Base-by-base conservation (phyloP, 2,888 invertebrate genomes). In the Microdon myrmicae region DNA sequence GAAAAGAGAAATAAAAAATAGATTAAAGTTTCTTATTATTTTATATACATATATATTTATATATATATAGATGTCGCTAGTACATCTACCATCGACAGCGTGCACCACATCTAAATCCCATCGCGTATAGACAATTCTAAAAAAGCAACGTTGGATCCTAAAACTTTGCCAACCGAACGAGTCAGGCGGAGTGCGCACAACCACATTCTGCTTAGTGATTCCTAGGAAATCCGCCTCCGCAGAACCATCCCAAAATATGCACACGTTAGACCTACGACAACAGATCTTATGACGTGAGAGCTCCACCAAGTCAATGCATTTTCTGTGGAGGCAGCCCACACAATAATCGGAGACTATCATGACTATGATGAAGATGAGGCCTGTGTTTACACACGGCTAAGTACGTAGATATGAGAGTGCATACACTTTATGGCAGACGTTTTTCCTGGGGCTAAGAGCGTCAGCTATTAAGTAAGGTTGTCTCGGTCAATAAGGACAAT, bases 231-330 rank as follows among this genome's bases (percentile, higher is more conserved):
- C 58, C 43, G 43, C 58, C 37, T 39, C 35, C 44, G 20, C 26
- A 23, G 19, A 58, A 26, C 51, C 45, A 53, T 58, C 64, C 58
- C 37, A 58, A 64, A 53, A 64, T 51, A 64, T 32, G 53, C 43
- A 43, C 22, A 39, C 34, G 25, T 28, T 32, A 45, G 58, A 64
- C 64, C 64, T 64, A 64, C 64, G 45, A 58, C 58, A 64, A 53
- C 56, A 44, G 39, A 58, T 51, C 61, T 41, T 38, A 56, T 56
- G 61, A 61, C 61, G 56, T n/a, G 56, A 49, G 49, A 35, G 56
- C 25, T 49, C 38, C 51, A 51, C 28, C 45, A 19, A 58, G 64
- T 64, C 64, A 56, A 64, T 64, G 64, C 58, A 64, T 58, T 64
- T 58, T 64, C n/a, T n/a, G n/a, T n/a, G 41, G 51, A 26, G 51